Evolutionary conservation across 2,113 vertebrate genomes (phyloP), one percentile per base, ranked within the genome.

Genomic region (Takifugu bimaculatus): DNA sequence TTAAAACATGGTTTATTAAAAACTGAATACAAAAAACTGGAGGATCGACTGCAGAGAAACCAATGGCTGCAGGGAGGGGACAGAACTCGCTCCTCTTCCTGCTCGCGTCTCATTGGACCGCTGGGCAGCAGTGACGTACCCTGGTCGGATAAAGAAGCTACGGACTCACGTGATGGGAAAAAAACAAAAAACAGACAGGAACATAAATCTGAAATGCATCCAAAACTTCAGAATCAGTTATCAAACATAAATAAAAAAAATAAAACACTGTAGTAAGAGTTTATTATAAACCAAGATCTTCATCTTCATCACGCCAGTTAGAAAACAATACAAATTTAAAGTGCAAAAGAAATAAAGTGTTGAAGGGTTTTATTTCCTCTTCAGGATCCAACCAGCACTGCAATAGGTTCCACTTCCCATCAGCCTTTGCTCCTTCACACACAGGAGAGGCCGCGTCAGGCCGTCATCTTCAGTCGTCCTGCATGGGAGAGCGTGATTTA

Each of bases 391-490:
- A 44, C 10, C 44, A 54, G 28, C 13, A 70, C 29, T 61, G 48
- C 11, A 45, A 1, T 6, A 13, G 20, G 35, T 4, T 5, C 15
- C 26, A n/a, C 59, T 43, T 61, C 60, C 55, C 62, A 65, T 45
- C 1, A 25, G 49, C 26, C 68, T 65, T 49, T 65, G 51, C 29
- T 66, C 50, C 52, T 43, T 52, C 11, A 5, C 43, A 52, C 11
- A 4, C 43, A 35, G 50, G 50, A 39, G 27, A n/a, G 26, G 20
- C 55, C 39, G 2, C 5, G 35, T 25, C 74, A 91, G 39, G 87
- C 88, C 0, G 83, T 84, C 56, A 91, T 58, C 77, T 92, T 92
- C 76, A 88, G 63, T 79, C 89, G 88, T 88, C 91, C 91, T 92
- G 76, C 52, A 56, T 56, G 43, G 60, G 14, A 56, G 62, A 43